Evolutionary conservation across 1,140 invertebrate genomes (phyloP), one percentile per base, ranked within the genome.

Genomic region (Zaprionus nigranus): DNA sequence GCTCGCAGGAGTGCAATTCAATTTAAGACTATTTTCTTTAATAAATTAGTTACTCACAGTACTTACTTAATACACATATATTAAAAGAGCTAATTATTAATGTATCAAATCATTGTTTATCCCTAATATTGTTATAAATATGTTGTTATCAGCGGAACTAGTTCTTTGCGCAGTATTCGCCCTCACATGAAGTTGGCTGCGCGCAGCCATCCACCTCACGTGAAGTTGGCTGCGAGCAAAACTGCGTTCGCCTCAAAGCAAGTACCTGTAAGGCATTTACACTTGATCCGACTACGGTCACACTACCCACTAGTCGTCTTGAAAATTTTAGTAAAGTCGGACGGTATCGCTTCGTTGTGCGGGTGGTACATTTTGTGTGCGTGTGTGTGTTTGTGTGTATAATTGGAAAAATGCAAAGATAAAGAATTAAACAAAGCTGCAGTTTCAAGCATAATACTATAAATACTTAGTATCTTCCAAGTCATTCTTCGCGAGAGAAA

Each of bases 341-440:
- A 60, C 64, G 58, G 26, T 22, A 36, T 71, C 62, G 66, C 20
- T 57, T 56, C 72, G 59, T 79, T 59, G 78, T 74, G 78, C 78
- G 78, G 70, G 75, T 80, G 78, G 67, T 74, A 77, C 46, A 58
- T 73, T 63, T 62, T 58, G 13, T 61, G 60, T 71, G 30, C 30
- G 73, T 60, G 73, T 76, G 63, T 76, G 53, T 67, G 63, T 86
- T 76, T 74, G 75, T 79, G 66, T 77, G 73, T 82, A 68, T 73
- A 79, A 80, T 80, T 77, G 65, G 46, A 87, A 82, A 87, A 87
- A 87, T 87, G 83, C 78, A 78, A 74, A 87, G 83, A 78, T 80
- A 80, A 73, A 79, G 70, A 86, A 75, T 78, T 69, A 63, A 72
- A 66, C 38, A 79, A 63, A 86, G 78, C 70, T 73, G 75, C 65